Evolutionary conservation across 2,113 vertebrate species (phyloP).

Genomic region (Brachionichthys hirsutus): DNA sequence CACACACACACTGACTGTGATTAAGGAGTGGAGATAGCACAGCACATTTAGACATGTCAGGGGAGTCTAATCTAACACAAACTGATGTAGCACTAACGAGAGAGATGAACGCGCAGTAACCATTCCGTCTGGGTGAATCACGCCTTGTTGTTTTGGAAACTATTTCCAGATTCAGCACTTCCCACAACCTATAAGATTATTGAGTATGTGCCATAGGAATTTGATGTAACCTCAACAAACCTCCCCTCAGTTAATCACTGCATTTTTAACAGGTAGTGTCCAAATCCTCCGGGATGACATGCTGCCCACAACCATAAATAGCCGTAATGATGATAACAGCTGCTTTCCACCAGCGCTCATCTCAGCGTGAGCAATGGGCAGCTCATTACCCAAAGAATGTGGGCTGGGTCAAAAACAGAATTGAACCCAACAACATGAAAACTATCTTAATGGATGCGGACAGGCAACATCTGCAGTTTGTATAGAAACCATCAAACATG

Average conservation of each 20-base stretch:
- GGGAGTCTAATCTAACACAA: slow-evolving; percentile 14
- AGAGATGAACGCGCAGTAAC: slow-evolving; percentile 8
- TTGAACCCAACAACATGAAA: slow-evolving; percentile 1
- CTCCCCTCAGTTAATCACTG: slow-evolving; percentile 1
- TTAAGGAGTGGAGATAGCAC: background rate
- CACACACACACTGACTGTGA: background rate
- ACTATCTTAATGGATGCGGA: slow-evolving; percentile 2
- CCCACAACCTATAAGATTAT: slow-evolving; percentile 7
- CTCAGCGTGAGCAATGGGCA: slow-evolving; percentile 14
- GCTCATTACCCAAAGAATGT: slow-evolving; percentile 34
- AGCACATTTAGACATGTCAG: slow-evolving; percentile 1
- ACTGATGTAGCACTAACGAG: slow-evolving; percentile 8
- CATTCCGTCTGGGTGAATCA: slow-evolving; percentile 19
- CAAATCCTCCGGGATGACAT: slow-evolving; percentile 24
- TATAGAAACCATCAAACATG: slow-evolving; percentile 1
- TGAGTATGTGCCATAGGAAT: slow-evolving; percentile 28
- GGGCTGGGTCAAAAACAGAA: slow-evolving; percentile 12
- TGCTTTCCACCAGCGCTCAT: slow-evolving; percentile 55
- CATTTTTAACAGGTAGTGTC: slow-evolving; percentile 17
- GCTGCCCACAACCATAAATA: slow-evolving; percentile 58
- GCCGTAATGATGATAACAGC: slow-evolving; percentile 55
- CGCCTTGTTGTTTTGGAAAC: background rate
- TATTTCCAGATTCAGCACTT: slow-evolving; percentile 17
- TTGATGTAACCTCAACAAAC: slow-evolving; percentile 10
- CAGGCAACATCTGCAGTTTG: background rate